Conservation (phyloP, 2,797 vertebrate genomes). For the Gephyroberyx darwinii region DNA sequence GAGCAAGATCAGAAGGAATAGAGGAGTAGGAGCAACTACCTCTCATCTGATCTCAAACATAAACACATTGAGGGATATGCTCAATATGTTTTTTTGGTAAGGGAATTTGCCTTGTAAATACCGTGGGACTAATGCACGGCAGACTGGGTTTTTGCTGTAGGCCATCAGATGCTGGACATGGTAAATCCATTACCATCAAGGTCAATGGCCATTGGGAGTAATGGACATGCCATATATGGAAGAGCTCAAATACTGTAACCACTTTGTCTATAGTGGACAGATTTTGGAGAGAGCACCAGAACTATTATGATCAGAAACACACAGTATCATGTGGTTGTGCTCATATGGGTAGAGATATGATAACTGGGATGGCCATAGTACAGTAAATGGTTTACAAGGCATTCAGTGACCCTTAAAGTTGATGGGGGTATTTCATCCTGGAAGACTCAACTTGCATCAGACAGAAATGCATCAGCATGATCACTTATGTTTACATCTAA, state of each 20-base stretch:
- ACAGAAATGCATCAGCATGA: too few species aligned
- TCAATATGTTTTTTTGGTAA: conserved; percentile 8
- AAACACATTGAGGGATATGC: conserved; percentile 15
- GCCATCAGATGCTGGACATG: conserved; percentile 43
- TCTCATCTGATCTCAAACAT: conserved; percentile 12
- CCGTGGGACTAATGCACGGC: conserved; percentile 12
- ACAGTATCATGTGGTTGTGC: background rate
- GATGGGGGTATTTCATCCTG: too few species aligned
- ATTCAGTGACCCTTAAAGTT: too few species aligned
- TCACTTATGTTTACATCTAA: too few species aligned
- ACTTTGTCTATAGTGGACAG: conserved; percentile 1
- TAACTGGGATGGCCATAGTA: too few species aligned
- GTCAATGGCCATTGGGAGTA: conserved; percentile 54
- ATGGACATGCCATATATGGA: conserved; percentile 43
- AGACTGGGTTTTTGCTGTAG: conserved; percentile 23
- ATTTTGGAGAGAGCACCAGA: background rate
- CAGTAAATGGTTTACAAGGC: too few species aligned
- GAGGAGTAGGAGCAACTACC: too few species aligned
- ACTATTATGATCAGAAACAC: too few species aligned
- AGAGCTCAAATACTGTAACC: conserved; percentile 6
- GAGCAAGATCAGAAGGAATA: too few species aligned
- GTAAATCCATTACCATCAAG: conserved; percentile 67
- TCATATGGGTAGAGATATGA: too few species aligned
- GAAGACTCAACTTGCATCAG: too few species aligned
- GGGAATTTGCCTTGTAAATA: conserved; percentile 25